These are phyloP conservation scores for Rousettus madagascariensis DNA, from an alignment of 2,797 vertebrate species.

Conservation along the genomic window DNA sequence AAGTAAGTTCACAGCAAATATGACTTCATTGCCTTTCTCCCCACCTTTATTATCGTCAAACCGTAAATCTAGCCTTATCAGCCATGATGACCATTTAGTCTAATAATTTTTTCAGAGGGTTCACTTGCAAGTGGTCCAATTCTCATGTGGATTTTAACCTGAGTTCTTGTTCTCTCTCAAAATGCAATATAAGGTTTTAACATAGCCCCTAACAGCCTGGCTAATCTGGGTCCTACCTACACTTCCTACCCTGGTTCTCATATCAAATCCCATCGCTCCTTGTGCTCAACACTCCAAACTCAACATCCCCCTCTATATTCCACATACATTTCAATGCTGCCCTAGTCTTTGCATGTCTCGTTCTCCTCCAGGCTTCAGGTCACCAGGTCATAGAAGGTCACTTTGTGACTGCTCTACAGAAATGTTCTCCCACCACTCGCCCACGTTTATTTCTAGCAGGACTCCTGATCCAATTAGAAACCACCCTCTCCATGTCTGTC, in stretches of 20 bases:
- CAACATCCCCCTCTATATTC: accelerated
- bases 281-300: too few species aligned
- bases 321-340: accelerated
- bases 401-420: accelerated
- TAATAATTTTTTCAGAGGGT: background rate
- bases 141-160: background rate
- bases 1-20: background rate
- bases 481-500: background rate
- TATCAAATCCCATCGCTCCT: background rate
- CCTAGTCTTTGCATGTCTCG: background rate
- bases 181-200: background rate
- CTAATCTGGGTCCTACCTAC: too few species aligned
- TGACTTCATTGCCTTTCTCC: background rate
- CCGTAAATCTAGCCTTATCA: background rate
- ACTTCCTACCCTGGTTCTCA: background rate
- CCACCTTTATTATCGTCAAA: background rate
- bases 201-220: background rate
- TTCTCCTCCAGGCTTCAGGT: background rate
- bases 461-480: background rate
- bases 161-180: background rate
- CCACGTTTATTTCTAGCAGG: background rate
- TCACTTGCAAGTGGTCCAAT: background rate
- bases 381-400: background rate
- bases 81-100: background rate
- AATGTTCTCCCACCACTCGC: background rate